A percentile compares a stretch with the other conserved stretches of the same genome.
Evolutionary conservation across 2,113 vertebrate species (phyloP).

Genomic region (Sapayoa aenigma): DNA sequence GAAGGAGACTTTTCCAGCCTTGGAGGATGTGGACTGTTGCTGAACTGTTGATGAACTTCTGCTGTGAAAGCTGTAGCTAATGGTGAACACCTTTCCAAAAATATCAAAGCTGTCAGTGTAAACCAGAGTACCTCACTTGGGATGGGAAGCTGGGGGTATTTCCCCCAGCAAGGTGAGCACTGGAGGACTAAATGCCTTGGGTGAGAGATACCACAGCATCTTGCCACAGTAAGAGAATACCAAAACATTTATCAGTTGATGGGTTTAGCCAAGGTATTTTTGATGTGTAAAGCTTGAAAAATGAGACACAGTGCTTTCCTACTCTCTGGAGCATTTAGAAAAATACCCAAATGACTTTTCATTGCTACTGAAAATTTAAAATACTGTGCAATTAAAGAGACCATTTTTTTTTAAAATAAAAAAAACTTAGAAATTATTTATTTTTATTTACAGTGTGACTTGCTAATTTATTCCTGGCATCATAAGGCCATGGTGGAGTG

Average conservation of each 20-base stretch:
- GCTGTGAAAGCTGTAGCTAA: neutral
- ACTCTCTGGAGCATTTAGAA: neutral
- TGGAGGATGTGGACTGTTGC: neutral
- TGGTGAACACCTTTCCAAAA: neutral
- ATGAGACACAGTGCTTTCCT: neutral
- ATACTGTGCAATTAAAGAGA: slow-evolving; percentile 60
- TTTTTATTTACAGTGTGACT: slow-evolving; percentile 56
- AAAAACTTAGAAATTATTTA: slow-evolving; percentile 39
- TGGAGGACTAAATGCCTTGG: neutral
- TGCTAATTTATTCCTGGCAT: slow-evolving; percentile 53
- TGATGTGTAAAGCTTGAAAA: neutral
- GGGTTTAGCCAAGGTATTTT: neutral
- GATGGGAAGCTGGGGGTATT: neutral
- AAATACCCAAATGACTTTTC: slow-evolving; percentile 9
- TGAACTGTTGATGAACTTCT: neutral
- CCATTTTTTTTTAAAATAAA: slow-evolving; percentile 5
- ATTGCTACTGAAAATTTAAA: slow-evolving; percentile 42
- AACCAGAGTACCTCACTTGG: slow-evolving; percentile 22
- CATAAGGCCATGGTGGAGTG: neutral
- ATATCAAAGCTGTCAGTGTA: neutral
- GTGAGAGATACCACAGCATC: neutral
- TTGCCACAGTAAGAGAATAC: neutral
- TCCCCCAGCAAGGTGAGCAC: neutral
- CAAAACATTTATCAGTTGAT: neutral
- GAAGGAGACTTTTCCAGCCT: neutral